phyloP scores from a whole-genome alignment of 2,888 invertebrate genomes.

The Patella caerulea region DNA sequence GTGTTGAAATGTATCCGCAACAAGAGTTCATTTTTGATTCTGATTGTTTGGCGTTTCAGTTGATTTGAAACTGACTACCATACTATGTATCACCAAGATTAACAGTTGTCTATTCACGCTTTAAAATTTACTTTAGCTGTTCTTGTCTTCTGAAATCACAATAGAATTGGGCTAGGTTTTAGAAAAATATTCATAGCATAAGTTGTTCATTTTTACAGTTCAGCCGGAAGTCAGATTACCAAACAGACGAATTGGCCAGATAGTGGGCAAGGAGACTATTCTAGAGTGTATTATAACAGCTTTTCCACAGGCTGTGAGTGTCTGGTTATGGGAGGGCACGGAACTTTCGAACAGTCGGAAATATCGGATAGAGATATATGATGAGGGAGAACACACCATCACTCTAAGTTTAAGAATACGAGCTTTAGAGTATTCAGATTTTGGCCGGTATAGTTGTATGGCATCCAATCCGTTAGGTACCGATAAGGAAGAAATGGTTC shows the following conservation, averaged over 20 bases:
- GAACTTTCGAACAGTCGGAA: constrained; percentile 1
- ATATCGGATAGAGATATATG: constrained; percentile 15
- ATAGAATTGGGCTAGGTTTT: too few relatives aligned
- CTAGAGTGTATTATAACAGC: constrained; percentile 60
- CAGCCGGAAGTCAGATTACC: constrained; percentile 56
- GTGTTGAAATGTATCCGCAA: too few relatives aligned
- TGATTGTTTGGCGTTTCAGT: too few relatives aligned
- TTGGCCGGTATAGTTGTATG: constrained; percentile 49
- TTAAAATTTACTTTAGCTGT: too few relatives aligned
- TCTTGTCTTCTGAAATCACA: too few relatives aligned
- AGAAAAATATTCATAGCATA: neutral
- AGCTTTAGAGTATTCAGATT: constrained; percentile 46
- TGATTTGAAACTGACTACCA: too few relatives aligned
- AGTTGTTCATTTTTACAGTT: constrained; percentile 36
- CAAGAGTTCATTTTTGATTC: too few relatives aligned
- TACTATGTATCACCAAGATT: too few relatives aligned
- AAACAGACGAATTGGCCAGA: constrained; percentile 55
- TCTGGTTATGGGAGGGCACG: constrained; percentile 42
- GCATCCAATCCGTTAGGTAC: constrained; percentile 48
- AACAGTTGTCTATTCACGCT: too few relatives aligned
- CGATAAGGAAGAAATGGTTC: constrained; percentile 44
- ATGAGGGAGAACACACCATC: constrained; percentile 40
- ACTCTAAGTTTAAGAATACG: constrained; percentile 48
- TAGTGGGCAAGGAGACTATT: constrained; percentile 56
- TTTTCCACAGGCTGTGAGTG: constrained; percentile 51